Evolutionary conservation across 2,113 vertebrate species (phyloP).

Genomic region (Periophthalmus modestus): DNA sequence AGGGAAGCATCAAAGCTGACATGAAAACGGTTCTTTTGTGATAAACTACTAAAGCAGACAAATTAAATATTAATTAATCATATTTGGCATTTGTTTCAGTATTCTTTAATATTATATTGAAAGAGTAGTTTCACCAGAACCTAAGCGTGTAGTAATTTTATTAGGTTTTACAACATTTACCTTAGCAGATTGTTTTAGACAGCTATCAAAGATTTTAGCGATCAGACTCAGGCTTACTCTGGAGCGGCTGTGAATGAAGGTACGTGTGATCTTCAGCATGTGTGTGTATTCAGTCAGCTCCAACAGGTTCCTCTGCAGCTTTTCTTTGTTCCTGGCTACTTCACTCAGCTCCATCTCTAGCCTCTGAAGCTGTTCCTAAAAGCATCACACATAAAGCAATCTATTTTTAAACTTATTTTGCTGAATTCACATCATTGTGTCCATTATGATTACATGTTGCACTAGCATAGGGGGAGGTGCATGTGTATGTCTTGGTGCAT

Average conservation of each 20-base stretch:
- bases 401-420: not conserved
- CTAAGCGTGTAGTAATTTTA: not conserved
- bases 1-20: not conserved
- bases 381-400: slow-evolving; percentile 5
- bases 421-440: not conserved
- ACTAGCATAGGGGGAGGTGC: not conserved
- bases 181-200: no score
- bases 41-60: not conserved
- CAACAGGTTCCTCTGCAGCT: slow-evolving; percentile 88
- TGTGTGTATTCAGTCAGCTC: slow-evolving; percentile 92
- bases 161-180: no score
- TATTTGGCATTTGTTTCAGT: no score
- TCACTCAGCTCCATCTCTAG: slow-evolving; percentile 93
- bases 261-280: slow-evolving; percentile 87
- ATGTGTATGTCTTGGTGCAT: not conserved
- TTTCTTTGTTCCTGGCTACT: slow-evolving; percentile 94
- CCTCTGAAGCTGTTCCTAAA: slow-evolving; percentile 93
- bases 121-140: no score
- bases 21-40: slow-evolving; percentile 8
- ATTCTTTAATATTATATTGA: no score
- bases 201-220: no score
- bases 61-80: not conserved
- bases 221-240: slow-evolving; percentile 78
- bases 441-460: not conserved
- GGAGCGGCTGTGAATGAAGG: slow-evolving; percentile 83